These are phyloP conservation scores for Crematogaster levior DNA, from an alignment of 2,888 invertebrate species.

Conservation along the genomic window DNA sequence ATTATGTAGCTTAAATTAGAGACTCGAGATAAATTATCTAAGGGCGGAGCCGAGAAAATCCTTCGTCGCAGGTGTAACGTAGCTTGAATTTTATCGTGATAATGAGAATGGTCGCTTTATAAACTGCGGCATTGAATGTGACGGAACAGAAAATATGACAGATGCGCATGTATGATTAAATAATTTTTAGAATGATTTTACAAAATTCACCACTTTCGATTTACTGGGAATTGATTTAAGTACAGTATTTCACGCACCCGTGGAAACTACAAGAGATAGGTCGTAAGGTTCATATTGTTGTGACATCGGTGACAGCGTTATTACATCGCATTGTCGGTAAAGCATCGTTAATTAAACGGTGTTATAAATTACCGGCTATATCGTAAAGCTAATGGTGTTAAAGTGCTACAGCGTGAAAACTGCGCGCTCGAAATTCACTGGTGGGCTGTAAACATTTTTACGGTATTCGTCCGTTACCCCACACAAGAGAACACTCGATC, in stretches of 20 bases:
- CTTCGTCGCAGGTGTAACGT: constrained; percentile 19
- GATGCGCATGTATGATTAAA: neutral
- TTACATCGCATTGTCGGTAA: constrained; percentile 72
- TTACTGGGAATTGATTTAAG: neutral
- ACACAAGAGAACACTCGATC: constrained; percentile 1
- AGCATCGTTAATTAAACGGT: constrained; percentile 71
- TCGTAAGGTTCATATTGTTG: neutral
- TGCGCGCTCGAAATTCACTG: constrained; percentile 67
- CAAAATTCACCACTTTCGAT: neutral
- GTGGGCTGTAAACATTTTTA: constrained; percentile 71
- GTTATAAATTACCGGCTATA: constrained; percentile 76
- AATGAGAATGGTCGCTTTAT: neutral
- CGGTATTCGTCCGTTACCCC: constrained; percentile 44
- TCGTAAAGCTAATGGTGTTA: constrained; percentile 81
- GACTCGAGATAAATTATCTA: constrained; percentile 70
- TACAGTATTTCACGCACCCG: neutral
- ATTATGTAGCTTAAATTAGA: constrained; percentile 55
- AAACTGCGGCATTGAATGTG: neutral
- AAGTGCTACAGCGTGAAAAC: constrained; percentile 68
- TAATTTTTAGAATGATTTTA: neutral
- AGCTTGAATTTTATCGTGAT: constrained; percentile 27
- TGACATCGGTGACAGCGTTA: constrained; percentile 59
- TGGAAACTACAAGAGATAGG: neutral
- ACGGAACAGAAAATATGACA: neutral
- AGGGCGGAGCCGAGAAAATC: constrained; percentile 46